These are phyloP conservation scores for Uloborus diversus DNA, from an alignment of 1,140 invertebrate genomes.

Conservation along the genomic window DNA sequence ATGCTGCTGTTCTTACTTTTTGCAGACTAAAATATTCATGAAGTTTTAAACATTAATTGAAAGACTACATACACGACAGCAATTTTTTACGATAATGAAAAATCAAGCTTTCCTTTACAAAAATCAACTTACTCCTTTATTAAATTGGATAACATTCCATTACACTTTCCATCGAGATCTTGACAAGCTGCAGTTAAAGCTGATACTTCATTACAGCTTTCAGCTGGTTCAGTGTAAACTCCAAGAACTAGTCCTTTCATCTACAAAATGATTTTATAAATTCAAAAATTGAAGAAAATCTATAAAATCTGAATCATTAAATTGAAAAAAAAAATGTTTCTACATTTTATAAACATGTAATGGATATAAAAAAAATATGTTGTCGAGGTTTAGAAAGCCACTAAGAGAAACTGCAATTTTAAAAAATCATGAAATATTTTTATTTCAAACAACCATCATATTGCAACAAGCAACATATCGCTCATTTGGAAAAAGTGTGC, in stretches of 20 bases:
- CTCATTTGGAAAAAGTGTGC: too few relatives aligned
- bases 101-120: background rate
- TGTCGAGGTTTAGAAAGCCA: too few relatives aligned
- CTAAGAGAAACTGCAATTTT: too few relatives aligned
- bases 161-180: conserved; percentile 23
- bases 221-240: conserved; percentile 1
- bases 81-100: background rate
- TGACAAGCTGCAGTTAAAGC: conserved; percentile 10
- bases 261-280: background rate
- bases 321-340: too few relatives aligned
- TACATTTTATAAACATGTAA: too few relatives aligned
- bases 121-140: conserved; percentile 16
- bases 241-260: conserved; percentile 42
- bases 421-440: too few relatives aligned
- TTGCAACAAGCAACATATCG: too few relatives aligned
- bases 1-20: background rate
- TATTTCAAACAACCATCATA: too few relatives aligned
- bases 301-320: background rate
- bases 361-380: too few relatives aligned
- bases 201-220: conserved; percentile 8
- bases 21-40: background rate
- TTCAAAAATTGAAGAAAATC: background rate
- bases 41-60: too few relatives aligned
- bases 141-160: conserved; percentile 1
- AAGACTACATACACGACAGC: too few relatives aligned